Percentiles rank a stretch among this genome's conserved stretches.
These are phyloP conservation scores for Gadopsis bispinosus DNA, from an alignment of 2,797 vertebrate genomes.

Conservation along the genomic window DNA sequence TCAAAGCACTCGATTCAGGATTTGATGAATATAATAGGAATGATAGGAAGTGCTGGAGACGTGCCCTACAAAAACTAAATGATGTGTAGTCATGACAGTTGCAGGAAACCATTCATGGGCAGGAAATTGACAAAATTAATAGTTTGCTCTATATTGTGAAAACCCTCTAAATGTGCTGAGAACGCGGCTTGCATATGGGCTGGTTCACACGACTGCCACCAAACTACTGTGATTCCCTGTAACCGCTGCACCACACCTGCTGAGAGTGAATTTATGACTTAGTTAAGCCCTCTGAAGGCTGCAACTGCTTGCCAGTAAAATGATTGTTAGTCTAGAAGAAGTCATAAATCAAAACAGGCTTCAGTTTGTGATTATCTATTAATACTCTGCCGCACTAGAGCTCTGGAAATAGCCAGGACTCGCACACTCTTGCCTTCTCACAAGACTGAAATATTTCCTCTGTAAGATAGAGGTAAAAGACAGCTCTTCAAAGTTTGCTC, in stretches of 20 bases:
- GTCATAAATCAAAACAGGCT: slow-evolving; percentile 82
- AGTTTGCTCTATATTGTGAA: slow-evolving; percentile 20
- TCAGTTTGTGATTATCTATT: slow-evolving; percentile 80
- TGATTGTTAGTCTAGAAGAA: slow-evolving; percentile 82
- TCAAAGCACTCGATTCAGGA: slow-evolving; percentile 32
- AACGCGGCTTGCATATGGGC: slow-evolving; percentile 24
- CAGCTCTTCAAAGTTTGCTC: slow-evolving; percentile 68
- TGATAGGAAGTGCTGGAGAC: slow-evolving; percentile 8
- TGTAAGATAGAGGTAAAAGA: slow-evolving; percentile 64
- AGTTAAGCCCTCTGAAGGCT: slow-evolving; percentile 76
- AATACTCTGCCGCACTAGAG: slow-evolving; percentile 68
- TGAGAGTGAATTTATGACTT: slow-evolving; percentile 76
- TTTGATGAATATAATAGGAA: slow-evolving; percentile 43
- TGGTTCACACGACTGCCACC: slow-evolving; percentile 40
- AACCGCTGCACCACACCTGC: slow-evolving; percentile 43
- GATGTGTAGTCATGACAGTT: slow-evolving; percentile 1
- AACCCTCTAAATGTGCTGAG: slow-evolving; percentile 48
- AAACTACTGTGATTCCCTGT: slow-evolving; percentile 54
- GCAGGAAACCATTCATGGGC: slow-evolving; percentile 6
- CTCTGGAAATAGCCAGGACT: slow-evolving; percentile 52
- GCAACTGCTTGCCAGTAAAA: slow-evolving; percentile 71
- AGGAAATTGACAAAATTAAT: slow-evolving; percentile 39
- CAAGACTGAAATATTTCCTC: slow-evolving; percentile 58
- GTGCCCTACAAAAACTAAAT: slow-evolving; percentile 11
- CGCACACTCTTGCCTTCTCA: slow-evolving; percentile 46